Evolutionary conservation across 2,888 invertebrate species (phyloP).

Genomic region (Didymodactylos carnosus): DNA sequence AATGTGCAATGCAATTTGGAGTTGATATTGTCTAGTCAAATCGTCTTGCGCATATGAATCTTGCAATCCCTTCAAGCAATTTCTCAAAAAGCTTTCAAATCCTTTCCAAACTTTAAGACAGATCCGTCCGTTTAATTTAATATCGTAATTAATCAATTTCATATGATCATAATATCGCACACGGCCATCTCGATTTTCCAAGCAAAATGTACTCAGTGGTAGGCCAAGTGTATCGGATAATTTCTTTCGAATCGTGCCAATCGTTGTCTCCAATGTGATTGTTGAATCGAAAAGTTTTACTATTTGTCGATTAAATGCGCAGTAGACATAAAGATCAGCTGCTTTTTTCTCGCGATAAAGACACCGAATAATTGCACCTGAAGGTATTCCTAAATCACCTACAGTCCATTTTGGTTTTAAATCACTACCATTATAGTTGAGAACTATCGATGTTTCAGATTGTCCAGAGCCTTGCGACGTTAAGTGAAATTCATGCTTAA

Average conservation of each 20-base stretch:
- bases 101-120: slow-evolving; percentile 31
- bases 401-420: slow-evolving; percentile 28
- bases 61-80: slow-evolving; percentile 19
- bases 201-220: slow-evolving; percentile 29
- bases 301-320: background rate
- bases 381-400: slow-evolving; percentile 28
- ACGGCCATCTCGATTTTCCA: slow-evolving; percentile 21
- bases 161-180: slow-evolving; percentile 28
- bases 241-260: background rate
- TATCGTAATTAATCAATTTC: slow-evolving; percentile 24
- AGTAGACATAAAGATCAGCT: slow-evolving; percentile 18
- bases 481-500: background rate
- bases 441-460: slow-evolving; percentile 18
- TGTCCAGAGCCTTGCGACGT: background rate
- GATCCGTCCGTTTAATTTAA: slow-evolving; percentile 16
- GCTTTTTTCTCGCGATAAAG: slow-evolving; percentile 26
- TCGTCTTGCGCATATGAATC: background rate
- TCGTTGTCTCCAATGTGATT: background rate
- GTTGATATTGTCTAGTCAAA: slow-evolving; percentile 1
- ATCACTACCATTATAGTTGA: slow-evolving; percentile 28
- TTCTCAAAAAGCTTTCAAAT: slow-evolving; percentile 29
- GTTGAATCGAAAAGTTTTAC: background rate
- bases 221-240: slow-evolving; percentile 23
- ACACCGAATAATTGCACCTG: slow-evolving; percentile 26
- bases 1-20: slow-evolving; percentile 1